Percentiles rank a stretch among this genome's conserved stretches.
Evolutionary conservation across 2,888 invertebrate genomes (phyloP).

Genomic region (Linnaemya tessellans): DNA sequence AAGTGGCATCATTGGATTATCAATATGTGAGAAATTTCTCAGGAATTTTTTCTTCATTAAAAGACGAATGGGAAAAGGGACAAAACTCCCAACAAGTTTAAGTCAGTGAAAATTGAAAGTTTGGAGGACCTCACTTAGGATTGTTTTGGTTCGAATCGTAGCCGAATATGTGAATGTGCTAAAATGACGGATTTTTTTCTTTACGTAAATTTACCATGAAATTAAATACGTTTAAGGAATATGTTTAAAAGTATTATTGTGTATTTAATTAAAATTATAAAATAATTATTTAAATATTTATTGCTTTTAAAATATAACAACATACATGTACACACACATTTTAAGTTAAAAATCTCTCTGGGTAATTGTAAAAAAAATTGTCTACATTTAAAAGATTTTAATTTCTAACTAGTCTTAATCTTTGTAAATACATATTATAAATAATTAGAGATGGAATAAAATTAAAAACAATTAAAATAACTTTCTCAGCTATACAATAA

Average conservation of each 20-base stretch:
- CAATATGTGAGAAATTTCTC: no score
- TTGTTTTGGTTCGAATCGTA: no score
- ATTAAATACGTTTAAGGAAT: neutral
- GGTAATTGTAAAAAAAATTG: slow-evolving; percentile 3
- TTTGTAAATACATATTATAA: neutral
- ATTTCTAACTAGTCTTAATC: slow-evolving; percentile 17
- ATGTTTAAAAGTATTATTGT: neutral
- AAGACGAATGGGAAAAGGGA: no score
- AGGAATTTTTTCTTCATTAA: no score
- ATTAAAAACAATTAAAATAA: slow-evolving; percentile 47
- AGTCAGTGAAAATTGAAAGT: no score
- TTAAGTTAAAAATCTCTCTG: slow-evolving; percentile 7
- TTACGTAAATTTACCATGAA: neutral
- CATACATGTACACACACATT: neutral
- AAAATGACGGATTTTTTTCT: no score
- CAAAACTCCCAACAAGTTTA: no score
- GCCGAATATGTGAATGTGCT: no score
- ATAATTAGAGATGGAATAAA: slow-evolving; percentile 35
- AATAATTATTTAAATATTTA: neutral
- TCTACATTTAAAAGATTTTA: slow-evolving; percentile 32
- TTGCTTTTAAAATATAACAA: neutral
- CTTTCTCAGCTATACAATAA: slow-evolving; percentile 29
- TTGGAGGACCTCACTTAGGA: no score
- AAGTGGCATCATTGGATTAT: no score
- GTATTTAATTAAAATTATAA: neutral